Percentiles rank a stretch among this genome's conserved stretches.
phyloP scores from a whole-genome alignment of 2,113 vertebrate species.

The Bucco capensis region DNA sequence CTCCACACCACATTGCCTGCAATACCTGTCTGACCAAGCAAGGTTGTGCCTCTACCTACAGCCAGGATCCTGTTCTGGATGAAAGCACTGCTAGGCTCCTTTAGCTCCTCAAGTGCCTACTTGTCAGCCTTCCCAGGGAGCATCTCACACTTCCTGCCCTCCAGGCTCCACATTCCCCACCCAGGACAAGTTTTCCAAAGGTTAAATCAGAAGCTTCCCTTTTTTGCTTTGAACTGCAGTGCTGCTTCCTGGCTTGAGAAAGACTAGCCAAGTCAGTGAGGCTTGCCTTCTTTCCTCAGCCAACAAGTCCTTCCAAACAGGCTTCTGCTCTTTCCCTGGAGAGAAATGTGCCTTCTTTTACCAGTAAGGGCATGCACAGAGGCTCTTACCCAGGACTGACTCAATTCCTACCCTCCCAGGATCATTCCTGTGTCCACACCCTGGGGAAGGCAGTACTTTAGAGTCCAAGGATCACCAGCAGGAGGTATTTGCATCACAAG shows the following conservation, averaged over 20 bases:
- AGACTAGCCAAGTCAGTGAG: not conserved
- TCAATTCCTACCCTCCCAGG: not conserved
- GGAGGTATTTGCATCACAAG: not conserved
- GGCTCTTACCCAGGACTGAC: not conserved
- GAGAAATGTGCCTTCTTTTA: not conserved
- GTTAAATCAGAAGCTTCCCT: not conserved
- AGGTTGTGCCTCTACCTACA: not conserved
- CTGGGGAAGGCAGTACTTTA: not conserved
- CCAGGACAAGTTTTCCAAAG: not conserved
- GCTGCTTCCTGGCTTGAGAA: not conserved
- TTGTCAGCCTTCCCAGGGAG: not conserved
- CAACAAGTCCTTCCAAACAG: not conserved
- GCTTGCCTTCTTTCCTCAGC: not conserved
- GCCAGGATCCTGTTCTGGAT: not conserved
- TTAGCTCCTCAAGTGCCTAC: not conserved
- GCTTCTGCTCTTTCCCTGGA: not conserved
- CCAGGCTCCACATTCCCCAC: not conserved
- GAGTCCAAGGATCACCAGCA: not conserved
- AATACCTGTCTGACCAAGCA: not conserved
- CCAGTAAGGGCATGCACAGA: not conserved
- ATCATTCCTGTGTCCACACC: not conserved
- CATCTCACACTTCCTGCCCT: not conserved
- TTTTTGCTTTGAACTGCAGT: not conserved
- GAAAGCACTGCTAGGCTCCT: not conserved
- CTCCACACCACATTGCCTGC: fast-evolving